Conservation (phyloP, 2,113 vertebrate species). For the Megaptera novaeangliae region DNA sequence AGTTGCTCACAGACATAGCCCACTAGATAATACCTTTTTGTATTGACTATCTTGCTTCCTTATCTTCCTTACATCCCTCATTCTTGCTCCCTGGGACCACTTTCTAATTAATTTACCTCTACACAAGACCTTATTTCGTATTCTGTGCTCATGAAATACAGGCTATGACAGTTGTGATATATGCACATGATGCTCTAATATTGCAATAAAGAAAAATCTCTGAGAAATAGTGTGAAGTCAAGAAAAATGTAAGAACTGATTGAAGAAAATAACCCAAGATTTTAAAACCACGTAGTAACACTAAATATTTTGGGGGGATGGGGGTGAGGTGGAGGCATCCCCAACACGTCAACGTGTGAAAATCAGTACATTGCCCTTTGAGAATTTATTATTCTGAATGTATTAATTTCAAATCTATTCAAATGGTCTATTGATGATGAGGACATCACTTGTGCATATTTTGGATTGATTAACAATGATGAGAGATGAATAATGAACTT, state of each 20-base stretch:
- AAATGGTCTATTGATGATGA: not conserved
- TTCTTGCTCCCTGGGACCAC: not conserved
- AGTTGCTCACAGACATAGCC: not conserved
- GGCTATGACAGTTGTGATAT: not conserved
- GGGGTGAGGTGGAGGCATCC: not conserved
- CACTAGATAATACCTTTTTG: not conserved
- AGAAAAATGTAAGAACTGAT: not conserved
- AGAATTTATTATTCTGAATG: not conserved
- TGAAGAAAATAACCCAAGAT: not conserved
- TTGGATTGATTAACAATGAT: not conserved
- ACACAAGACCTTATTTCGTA: not conserved
- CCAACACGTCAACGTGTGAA: not conserved
- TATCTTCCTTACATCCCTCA: not conserved
- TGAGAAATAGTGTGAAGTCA: not conserved
- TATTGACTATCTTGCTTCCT: not conserved
- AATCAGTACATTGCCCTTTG: not conserved
- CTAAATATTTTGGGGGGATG: not conserved
- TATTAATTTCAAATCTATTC: not conserved
- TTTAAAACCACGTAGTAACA: not conserved
- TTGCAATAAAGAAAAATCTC: not conserved
- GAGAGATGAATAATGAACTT: not conserved
- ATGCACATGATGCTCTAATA: not conserved
- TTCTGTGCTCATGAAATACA: not conserved
- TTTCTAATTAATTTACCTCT: not conserved
- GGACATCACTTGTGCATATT: not conserved